Conservation (phyloP, 2,113 vertebrate species). For the Poeciliopsis retropinna region DNA sequence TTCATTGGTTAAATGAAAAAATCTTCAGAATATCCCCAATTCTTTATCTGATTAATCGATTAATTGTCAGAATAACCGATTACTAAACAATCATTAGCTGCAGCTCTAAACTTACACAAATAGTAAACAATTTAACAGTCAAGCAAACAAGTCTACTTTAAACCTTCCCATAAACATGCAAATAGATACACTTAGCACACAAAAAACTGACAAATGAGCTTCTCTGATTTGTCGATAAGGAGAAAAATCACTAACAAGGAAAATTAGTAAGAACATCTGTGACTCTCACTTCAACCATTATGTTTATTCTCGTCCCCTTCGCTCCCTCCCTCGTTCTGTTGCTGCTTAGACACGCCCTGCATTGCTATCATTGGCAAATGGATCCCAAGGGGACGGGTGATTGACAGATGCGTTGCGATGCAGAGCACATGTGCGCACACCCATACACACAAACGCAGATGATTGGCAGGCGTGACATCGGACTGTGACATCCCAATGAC, state of each 20-base stretch:
- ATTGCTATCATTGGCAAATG: constrained; percentile 35
- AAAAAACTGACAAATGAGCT: constrained; percentile 32
- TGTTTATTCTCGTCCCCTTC: constrained; percentile 24
- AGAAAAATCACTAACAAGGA: constrained; percentile 27
- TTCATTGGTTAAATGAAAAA: no score
- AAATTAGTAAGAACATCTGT: constrained; percentile 53
- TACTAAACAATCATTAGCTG: no score
- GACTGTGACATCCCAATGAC: constrained; percentile 69
- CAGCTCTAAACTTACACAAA: neutral
- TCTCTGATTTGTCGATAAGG: constrained; percentile 1
- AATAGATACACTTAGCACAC: neutral
- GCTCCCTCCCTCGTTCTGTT: constrained; percentile 29
- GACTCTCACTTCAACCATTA: constrained; percentile 47
- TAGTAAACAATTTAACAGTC: neutral
- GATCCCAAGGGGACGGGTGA: constrained; percentile 43
- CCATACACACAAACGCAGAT: constrained; percentile 8
- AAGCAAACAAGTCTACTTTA: neutral
- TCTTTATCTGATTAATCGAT: no score
- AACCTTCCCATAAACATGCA: neutral
- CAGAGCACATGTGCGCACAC: constrained; percentile 10
- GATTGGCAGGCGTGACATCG: constrained; percentile 70
- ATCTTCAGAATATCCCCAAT: no score
- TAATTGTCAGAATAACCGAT: no score
- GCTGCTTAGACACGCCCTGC: constrained; percentile 44
- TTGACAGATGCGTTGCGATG: constrained; percentile 47